A percentile compares a stretch with the other conserved stretches of the same genome.
These are phyloP conservation scores for Calliscelio sp. DNA, from an alignment of 2,888 invertebrate genomes.

Conservation along the genomic window DNA sequence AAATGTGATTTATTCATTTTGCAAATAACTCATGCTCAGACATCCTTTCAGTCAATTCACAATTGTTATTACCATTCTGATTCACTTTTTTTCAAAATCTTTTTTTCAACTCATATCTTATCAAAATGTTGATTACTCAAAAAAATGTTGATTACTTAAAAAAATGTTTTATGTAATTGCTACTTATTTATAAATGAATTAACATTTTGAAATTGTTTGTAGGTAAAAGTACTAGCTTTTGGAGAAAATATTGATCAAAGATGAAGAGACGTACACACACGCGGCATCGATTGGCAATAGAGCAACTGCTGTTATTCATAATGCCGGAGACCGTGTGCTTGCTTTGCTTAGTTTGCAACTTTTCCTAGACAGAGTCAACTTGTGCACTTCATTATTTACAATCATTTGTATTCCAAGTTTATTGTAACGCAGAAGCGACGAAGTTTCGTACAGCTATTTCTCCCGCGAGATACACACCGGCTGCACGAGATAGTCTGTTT, in stretches of 20 bases:
- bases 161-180: too few relatives aligned
- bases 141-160: too few relatives aligned
- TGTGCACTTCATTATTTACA: conserved; percentile 45
- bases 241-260: conserved; percentile 41
- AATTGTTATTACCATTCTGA: too few relatives aligned
- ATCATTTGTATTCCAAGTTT: conserved; percentile 31
- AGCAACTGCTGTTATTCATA: conserved; percentile 1
- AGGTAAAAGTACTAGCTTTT: background rate
- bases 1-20: background rate
- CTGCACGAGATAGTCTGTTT: conserved; percentile 29
- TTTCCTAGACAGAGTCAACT: conserved; percentile 37
- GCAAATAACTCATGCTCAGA: too few relatives aligned
- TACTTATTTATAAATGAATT: conserved; percentile 13
- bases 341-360: conserved; percentile 36
- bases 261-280: conserved; percentile 27
- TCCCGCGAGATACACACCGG: conserved; percentile 10
- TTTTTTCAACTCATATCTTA: too few relatives aligned
- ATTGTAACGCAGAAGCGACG: conserved; percentile 24
- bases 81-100: too few relatives aligned
- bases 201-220: background rate
- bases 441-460: conserved; percentile 10
- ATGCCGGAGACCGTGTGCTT: conserved; percentile 10
- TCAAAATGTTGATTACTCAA: too few relatives aligned
- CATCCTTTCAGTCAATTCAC: too few relatives aligned
- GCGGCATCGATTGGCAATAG: conserved; percentile 37